Base-by-base conservation (phyloP, 2,888 invertebrate genomes). In the Meandrusa payeni region DNA sequence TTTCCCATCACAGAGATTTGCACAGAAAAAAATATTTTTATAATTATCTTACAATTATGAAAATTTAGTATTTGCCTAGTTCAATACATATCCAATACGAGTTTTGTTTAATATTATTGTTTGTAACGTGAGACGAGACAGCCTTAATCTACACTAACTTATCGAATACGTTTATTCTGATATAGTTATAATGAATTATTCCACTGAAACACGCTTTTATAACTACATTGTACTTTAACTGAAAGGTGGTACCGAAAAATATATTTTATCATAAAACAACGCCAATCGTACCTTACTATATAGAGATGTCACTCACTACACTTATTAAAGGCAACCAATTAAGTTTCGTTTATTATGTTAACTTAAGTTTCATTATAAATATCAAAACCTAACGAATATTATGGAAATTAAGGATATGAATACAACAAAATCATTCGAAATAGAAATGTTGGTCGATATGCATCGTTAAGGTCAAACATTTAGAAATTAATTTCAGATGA, bases 181-280 rank as follows among this genome's bases (percentile, higher is more conserved):
- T 80, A 80, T 76, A 60, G 69, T 76, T 73, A 77, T 62, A 64
- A 65, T 66, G 75, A 73, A 70, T 76, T 76, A 78, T 70, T 73
- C 75, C 73, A 76, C 77, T 76, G 81, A 76, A 76, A 77, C 73
- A 75, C 73, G 68, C 66, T 67, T 69, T 31, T 69, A 76, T 68
- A 82, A 74, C 83, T 85, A 85, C 72, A 70, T 86, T 86, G 86
- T 85, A 86, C 86, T 86, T 83, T 83, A 83, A 85, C 76, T 78
- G 77, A 86, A 85, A 85, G 85, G 83, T 83, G 83, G 83, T 83
- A 83, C 81, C 81, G 72, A 82, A 81, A 79, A 78, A 82, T 81
- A 81, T 81, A 65, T 54, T 72, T 71, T 66, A 73, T 76, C 70
- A 70, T 68, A 63, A 74, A 72, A 71, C 66, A 78, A 77, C 76